Conservation (phyloP, 1,140 invertebrate species). For the Drosophila suzukii region DNA sequence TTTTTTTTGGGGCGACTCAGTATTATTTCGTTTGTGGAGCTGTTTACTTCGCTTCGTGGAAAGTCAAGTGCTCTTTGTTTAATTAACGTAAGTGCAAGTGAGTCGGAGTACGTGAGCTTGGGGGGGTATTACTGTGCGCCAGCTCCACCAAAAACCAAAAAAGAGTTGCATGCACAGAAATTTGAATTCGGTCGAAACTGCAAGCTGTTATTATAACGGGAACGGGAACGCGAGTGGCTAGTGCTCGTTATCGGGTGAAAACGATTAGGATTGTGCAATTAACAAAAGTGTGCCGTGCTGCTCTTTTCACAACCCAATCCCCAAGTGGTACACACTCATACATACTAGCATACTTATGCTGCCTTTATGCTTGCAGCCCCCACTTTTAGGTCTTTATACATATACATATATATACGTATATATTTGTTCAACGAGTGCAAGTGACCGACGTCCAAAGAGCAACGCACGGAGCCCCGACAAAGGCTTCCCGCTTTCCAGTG, state of each 20-base stretch:
- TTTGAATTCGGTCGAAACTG: conserved; percentile 62
- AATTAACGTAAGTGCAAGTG: conserved; percentile 64
- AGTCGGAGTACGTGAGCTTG: conserved; percentile 40
- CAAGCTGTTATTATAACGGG: conserved; percentile 60
- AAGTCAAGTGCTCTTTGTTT: conserved; percentile 42
- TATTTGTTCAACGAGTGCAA: conserved; percentile 28
- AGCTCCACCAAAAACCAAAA: conserved; percentile 32
- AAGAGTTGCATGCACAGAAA: conserved; percentile 63
- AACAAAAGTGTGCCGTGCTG: conserved; percentile 60
- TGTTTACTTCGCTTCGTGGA: conserved; percentile 30
- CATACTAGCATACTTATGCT: conserved; percentile 41
- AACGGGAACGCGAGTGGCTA: conserved; percentile 20
- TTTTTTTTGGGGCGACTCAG: conserved; percentile 21
- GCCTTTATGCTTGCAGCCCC: conserved; percentile 68
- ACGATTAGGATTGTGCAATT: conserved; percentile 64
- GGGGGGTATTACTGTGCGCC: conserved; percentile 15
- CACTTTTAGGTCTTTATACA: conserved; percentile 1
- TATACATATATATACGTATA: neutral
- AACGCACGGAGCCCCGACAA: conserved; percentile 62
- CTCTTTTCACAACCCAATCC: conserved; percentile 21
- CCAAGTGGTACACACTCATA: conserved; percentile 21
- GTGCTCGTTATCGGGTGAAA: conserved; percentile 46
- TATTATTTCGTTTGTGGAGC: conserved; percentile 50
- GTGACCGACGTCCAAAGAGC: conserved; percentile 61
- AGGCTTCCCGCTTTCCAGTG: conserved; percentile 50